Evolutionary conservation across 2,113 vertebrate species (phyloP), one percentile per base, ranked within the genome.

Genomic region (Phaetusa simplex): DNA sequence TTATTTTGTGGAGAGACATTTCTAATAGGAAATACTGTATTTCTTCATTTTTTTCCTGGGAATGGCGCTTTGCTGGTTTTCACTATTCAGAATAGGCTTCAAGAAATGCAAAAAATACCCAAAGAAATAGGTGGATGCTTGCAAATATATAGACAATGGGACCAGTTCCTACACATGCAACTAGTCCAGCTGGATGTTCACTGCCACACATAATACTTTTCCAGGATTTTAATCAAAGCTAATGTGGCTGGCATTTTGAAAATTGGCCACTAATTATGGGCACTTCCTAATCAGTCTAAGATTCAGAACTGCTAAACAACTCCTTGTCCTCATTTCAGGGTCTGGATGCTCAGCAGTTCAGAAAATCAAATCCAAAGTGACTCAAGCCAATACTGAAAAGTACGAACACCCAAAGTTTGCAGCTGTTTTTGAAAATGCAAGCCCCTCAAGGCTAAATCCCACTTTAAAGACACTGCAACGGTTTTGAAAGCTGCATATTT

Each of bases 61-160:
- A 95, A 84, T 58, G 56, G 36, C 16, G 0, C 93, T 94, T 70
- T 92, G 94, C 91, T 96, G 95, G 94, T 88, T 96, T 97, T 95
- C 70, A 86, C 70, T 94, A 55, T 97, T 93, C 73, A 87, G 62
- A 93, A 92, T 29, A 85, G 77, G 64, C 36, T 95, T 95, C 73
- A 88, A 92, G 86, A 93, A 92, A 89, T 52, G 72, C 40, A 86
- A 95, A 91, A 84, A 59, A 81, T n/a, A 83, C 24, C 34, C 91
- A 80, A 90, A 95, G 52, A 84, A 94, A 81, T 14, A 81, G 42
- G 47, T 8, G 19, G 56, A 84, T 91, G 61, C 19, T 82, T 90
- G 74, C 79, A 95, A 94, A 88, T 67, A 74, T 5, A 69, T 18
- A 95, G 47, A 71, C 30, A 79, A 72, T n/a, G 8, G 30, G 77